Evolutionary conservation across 2,113 vertebrate species (phyloP).

Genomic region (Monarcha castaneiventris): DNA sequence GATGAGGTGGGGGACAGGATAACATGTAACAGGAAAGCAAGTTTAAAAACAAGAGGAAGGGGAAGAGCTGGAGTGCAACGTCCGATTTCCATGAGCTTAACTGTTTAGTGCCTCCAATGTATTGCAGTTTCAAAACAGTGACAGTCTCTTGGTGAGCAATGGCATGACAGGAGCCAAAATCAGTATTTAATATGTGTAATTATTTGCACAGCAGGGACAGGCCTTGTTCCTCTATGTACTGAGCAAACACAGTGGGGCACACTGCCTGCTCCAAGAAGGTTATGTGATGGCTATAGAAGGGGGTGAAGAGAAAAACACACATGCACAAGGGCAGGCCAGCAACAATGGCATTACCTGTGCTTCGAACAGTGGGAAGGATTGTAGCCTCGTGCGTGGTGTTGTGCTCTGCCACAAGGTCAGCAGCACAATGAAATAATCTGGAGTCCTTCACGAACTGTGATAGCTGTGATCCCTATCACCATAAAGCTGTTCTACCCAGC

Average conservation of each 20-base stretch:
- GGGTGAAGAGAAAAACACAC: neutral
- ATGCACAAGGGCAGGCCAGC: neutral
- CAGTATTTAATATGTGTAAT: neutral
- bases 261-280: neutral
- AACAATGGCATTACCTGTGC: neutral
- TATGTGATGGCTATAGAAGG: fast-evolving
- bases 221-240: neutral
- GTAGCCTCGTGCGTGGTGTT: fast-evolving
- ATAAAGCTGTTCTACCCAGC: neutral
- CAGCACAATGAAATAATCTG: neutral
- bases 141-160: fast-evolving
- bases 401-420: neutral
- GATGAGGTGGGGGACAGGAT: neutral
- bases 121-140: neutral
- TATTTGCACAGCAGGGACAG: neutral
- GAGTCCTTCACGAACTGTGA: neutral
- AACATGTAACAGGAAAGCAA: neutral
- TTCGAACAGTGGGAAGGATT: neutral
- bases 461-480: neutral
- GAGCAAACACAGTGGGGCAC: neutral
- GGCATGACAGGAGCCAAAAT: neutral
- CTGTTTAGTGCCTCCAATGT: neutral
- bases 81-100: neutral
- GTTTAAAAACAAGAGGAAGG: constrained; percentile 30
- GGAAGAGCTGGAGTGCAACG: neutral